Evolutionary conservation across 2,113 vertebrate species (phyloP).

Genomic region (Shinisaurus crocodilurus): DNA sequence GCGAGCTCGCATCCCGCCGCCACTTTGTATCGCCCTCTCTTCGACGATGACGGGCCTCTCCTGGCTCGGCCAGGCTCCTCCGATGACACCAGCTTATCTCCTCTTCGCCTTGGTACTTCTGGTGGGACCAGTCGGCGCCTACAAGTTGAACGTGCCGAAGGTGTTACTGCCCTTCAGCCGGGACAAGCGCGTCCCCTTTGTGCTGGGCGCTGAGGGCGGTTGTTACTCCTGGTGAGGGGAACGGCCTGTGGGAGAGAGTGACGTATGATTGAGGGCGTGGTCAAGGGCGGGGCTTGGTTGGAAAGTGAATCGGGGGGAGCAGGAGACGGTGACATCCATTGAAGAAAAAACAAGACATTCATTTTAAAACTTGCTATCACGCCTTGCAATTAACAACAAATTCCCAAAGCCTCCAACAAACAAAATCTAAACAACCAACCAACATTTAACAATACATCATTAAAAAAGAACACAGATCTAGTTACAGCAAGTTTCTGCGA

Average conservation of each 20-base stretch:
- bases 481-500: too few species aligned
- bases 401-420: too few species aligned
- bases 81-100: too few species aligned
- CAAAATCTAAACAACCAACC: too few species aligned
- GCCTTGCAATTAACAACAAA: too few species aligned
- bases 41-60: not conserved
- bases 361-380: too few species aligned
- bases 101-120: not conserved
- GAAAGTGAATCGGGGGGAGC: not conserved
- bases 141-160: conserved; percentile 72
- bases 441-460: too few species aligned
- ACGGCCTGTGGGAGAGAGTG: not conserved
- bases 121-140: not conserved
- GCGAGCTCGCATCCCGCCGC: accelerated
- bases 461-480: not conserved
- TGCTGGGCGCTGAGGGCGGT: conserved; percentile 71
- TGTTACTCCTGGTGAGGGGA: conserved; percentile 72
- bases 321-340: too few species aligned
- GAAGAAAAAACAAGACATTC: too few species aligned
- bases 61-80: accelerated
- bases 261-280: too few species aligned
- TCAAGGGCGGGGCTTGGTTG: not conserved
- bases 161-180: conserved; percentile 68
- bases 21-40: conserved; percentile 7
- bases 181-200: conserved; percentile 62